Conservation (phyloP, 2,113 vertebrate genomes). For the Garra rufa region DNA sequence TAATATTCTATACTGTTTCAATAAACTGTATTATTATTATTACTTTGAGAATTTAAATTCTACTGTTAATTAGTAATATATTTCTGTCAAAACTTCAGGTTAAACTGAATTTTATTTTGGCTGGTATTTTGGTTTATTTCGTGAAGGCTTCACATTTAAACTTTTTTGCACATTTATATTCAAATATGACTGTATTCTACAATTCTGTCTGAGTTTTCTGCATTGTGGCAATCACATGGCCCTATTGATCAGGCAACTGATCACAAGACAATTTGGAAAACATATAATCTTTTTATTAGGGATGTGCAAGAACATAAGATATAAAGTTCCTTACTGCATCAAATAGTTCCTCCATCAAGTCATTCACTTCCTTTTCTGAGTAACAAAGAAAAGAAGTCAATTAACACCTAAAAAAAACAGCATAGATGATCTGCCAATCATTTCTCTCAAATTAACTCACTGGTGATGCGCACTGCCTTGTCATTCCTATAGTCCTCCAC, state of each 20-base stretch:
- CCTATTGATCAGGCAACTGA: background rate
- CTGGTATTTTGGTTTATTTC: too few species aligned
- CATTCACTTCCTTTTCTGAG: constrained; percentile 94
- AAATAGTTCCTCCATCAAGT: constrained; percentile 98
- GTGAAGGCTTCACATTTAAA: too few species aligned
- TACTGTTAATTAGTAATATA: too few species aligned
- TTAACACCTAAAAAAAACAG: background rate
- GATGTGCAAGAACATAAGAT: background rate
- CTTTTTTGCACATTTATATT: too few species aligned
- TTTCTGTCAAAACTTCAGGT: too few species aligned
- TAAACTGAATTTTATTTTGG: too few species aligned
- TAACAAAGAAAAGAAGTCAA: constrained; percentile 39
- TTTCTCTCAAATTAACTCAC: constrained; percentile 73
- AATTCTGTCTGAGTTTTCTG: background rate
- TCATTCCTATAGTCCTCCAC: constrained; percentile 94
- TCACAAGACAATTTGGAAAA: background rate
- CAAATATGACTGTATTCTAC: background rate
- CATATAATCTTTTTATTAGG: background rate
- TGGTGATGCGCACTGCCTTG: constrained; percentile 93
- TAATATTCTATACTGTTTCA: too few species aligned
- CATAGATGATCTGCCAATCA: background rate
- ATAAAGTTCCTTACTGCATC: constrained; percentile 82
- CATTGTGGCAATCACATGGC: background rate
- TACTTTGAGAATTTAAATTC: too few species aligned
- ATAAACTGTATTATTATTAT: too few species aligned